Conservation (phyloP, 1,140 invertebrate species). For the Ruditapes philippinarum region DNA sequence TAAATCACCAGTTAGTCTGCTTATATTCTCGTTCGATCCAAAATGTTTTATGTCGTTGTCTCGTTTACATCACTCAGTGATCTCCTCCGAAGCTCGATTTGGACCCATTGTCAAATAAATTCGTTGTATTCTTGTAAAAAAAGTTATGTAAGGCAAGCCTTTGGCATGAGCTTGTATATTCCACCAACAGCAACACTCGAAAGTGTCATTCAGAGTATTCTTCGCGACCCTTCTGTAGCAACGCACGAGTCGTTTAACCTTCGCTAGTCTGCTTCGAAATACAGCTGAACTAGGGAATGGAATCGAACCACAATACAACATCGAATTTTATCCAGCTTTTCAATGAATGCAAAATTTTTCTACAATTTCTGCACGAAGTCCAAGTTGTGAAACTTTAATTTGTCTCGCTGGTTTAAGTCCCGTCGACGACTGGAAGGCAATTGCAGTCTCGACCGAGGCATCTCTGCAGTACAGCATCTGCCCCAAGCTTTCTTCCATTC, state of each 20-base stretch:
- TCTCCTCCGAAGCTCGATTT: too few species aligned
- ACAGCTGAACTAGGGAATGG: not conserved
- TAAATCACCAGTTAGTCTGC: too few species aligned
- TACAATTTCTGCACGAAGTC: slow-evolving; percentile 13
- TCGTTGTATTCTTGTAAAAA: slow-evolving; percentile 11
- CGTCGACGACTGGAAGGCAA: not conserved
- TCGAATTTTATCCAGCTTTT: not conserved
- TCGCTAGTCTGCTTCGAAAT: slow-evolving; percentile 6
- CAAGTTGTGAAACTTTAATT: not conserved
- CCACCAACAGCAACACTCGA: not conserved
- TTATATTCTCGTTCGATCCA: not conserved
- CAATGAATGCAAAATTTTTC: slow-evolving; percentile 45
- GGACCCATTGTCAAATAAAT: slow-evolving; percentile 15
- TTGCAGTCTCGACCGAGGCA: not conserved
- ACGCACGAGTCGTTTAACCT: not conserved
- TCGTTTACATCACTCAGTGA: not conserved
- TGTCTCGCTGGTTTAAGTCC: not conserved
- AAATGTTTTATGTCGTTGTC: not conserved
- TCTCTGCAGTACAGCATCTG: not conserved
- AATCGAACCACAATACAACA: not conserved
- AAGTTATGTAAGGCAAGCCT: slow-evolving; percentile 1
- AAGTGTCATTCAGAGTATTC: not conserved
- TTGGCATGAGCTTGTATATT: not conserved
- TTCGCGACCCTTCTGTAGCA: not conserved
- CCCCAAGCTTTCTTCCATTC: not conserved